phyloP scores from a whole-genome alignment of 2,888 invertebrate species.

The Lysandra bellargus region DNA sequence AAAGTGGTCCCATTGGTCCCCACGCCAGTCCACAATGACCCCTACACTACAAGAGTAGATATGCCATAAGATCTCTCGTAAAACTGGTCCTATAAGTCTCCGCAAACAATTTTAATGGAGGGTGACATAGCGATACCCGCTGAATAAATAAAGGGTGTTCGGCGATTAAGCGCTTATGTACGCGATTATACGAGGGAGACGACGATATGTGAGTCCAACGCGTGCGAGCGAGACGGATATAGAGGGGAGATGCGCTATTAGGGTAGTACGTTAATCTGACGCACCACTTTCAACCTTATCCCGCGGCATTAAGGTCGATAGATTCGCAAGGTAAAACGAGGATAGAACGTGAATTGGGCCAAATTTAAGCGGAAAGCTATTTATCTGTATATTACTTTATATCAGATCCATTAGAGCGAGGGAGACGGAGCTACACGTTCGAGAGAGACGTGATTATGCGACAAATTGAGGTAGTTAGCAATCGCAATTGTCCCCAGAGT shows the following conservation, averaged over 20 bases:
- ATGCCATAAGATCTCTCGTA: conserved; percentile 45
- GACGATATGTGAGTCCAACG: conserved; percentile 37
- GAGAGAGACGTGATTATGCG: conserved; percentile 45
- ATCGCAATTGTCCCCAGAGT: conserved; percentile 39
- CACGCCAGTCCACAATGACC: conserved; percentile 40
- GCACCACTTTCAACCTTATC: background rate
- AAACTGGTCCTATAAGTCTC: conserved; percentile 62
- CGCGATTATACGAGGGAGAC: conserved; percentile 66
- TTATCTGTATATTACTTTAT: conserved; percentile 79
- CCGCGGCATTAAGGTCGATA: background rate
- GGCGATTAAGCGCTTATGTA: conserved; percentile 79
- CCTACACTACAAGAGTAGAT: background rate
- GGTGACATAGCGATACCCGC: conserved; percentile 59
- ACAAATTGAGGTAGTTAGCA: conserved; percentile 60
- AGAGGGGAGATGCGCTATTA: conserved; percentile 74
- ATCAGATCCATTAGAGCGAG: conserved; percentile 73
- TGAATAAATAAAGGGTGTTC: conserved; percentile 73
- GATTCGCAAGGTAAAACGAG: conserved; percentile 35
- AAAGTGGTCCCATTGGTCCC: conserved; percentile 61
- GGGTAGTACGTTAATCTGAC: conserved; percentile 38
- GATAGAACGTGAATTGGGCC: conserved; percentile 73
- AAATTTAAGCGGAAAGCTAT: conserved; percentile 77
- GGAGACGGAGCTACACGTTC: conserved; percentile 51
- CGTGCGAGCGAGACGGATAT: conserved; percentile 51
- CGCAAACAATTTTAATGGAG: conserved; percentile 72